A percentile compares a stretch with the other conserved stretches of the same genome.
phyloP scores from a whole-genome alignment of 2,797 vertebrate species.

The Schizopygopsis malacanthus region DNA sequence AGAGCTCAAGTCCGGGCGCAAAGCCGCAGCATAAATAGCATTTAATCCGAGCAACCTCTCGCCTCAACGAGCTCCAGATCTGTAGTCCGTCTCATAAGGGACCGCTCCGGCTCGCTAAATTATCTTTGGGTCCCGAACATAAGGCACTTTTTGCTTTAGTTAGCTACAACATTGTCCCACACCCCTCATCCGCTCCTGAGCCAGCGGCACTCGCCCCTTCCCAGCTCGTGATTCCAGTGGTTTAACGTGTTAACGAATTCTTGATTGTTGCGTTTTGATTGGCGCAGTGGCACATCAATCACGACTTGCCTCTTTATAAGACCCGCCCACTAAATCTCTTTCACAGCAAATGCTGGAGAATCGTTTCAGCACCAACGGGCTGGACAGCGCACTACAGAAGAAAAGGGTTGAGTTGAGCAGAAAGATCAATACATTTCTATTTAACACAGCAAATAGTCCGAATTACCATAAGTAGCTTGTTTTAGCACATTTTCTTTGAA shows the following conservation, averaged over 20 bases:
- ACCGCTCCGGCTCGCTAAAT: not conserved
- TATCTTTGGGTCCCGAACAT: slow-evolving; percentile 31
- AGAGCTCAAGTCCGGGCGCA: slow-evolving; percentile 59
- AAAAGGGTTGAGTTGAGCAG: not conserved
- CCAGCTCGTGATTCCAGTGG: slow-evolving; percentile 35
- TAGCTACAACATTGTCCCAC: slow-evolving; percentile 52
- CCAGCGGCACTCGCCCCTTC: slow-evolving; percentile 21
- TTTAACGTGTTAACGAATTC: slow-evolving; percentile 30
- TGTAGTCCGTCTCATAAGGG: slow-evolving; percentile 51
- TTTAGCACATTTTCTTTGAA: not conserved
- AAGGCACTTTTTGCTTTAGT: slow-evolving; percentile 44
- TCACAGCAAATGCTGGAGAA: slow-evolving; percentile 29
- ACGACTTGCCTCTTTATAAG: not conserved
- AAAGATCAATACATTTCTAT: slow-evolving; percentile 30
- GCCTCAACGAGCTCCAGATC: slow-evolving; percentile 50
- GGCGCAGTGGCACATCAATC: slow-evolving; percentile 65
- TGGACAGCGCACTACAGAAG: slow-evolving; percentile 33
- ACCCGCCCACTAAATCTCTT: slow-evolving; percentile 41
- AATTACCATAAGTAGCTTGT: not conserved
- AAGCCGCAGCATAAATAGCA: slow-evolving; percentile 61
- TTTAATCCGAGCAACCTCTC: slow-evolving; percentile 68
- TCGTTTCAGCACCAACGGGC: slow-evolving; percentile 42
- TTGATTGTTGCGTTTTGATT: slow-evolving; percentile 64
- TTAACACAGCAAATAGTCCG: not conserved
- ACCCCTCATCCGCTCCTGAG: slow-evolving; percentile 60